These are phyloP conservation scores for Leptura quadrifasciata DNA, from an alignment of 2,888 invertebrate genomes.

Conservation along the genomic window DNA sequence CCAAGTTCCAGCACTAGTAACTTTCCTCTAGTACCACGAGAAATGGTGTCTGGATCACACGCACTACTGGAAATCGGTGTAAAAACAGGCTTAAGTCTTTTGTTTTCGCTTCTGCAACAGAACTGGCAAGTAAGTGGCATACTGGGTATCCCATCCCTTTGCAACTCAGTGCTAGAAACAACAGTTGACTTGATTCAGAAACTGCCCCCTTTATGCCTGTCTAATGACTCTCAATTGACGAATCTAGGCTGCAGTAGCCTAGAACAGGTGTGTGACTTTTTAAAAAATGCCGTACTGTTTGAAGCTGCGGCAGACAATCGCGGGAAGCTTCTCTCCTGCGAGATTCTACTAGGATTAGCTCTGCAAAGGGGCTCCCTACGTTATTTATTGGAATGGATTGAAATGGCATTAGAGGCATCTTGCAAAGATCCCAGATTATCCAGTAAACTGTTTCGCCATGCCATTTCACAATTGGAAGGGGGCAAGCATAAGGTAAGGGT, in stretches of 20 bases:
- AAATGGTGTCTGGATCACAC: constrained; percentile 71
- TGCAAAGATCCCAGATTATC: constrained; percentile 55
- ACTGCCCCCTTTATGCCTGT: constrained; percentile 77
- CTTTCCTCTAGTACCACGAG: constrained; percentile 54
- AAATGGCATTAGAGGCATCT: constrained; percentile 76
- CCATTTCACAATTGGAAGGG: constrained; percentile 65
- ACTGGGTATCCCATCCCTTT: constrained; percentile 73
- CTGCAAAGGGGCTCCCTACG: constrained; percentile 78
- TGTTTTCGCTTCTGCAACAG: constrained; percentile 78
- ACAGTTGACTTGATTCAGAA: constrained; percentile 76
- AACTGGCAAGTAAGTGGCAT: constrained; percentile 76
- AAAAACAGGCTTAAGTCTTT: constrained; percentile 77
- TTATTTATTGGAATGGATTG: constrained; percentile 79
- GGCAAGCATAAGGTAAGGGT: constrained; percentile 58
- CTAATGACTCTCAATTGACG: constrained; percentile 78
- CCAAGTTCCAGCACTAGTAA: constrained; percentile 46
- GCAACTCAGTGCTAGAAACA: constrained; percentile 78
- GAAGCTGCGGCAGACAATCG: constrained; percentile 74
- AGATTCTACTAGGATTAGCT: constrained; percentile 77
- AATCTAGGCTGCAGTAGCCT: constrained; percentile 75
- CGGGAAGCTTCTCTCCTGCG: constrained; percentile 73
- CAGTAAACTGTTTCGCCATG: constrained; percentile 67
- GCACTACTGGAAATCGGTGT: constrained; percentile 79
- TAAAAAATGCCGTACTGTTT: constrained; percentile 75
- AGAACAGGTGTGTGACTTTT: constrained; percentile 75